Base-by-base conservation (phyloP, 2,797 vertebrate genomes). In the Acanthiza pusilla region DNA sequence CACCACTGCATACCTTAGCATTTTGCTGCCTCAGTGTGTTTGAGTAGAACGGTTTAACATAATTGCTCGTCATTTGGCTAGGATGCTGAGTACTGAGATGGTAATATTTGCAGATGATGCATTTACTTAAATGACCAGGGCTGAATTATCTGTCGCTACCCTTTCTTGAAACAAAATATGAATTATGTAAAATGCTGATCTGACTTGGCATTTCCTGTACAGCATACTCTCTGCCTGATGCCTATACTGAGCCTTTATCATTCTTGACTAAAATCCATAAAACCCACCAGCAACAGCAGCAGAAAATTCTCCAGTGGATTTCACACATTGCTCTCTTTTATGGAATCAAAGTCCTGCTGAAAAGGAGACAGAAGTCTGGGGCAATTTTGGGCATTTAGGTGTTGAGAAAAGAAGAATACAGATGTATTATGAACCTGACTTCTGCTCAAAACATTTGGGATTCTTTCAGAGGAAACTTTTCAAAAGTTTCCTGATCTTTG, bases 31-130 rank as follows among this genome's bases (percentile, higher is more conserved):
- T 85, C 86, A 68, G 42, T 73, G 63, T 61, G 27, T 88, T 93
- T 87, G 67, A 93, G 63, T 36, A 85, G 71, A 95, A 48, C 29
- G 60, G 17, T 63, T 94, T 88, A 91, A 73, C 74, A 79, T 86
- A 92, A 89, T 92, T 91, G 71, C 65, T 54, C 94, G 67, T 76
- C 48, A 89, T 80, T 88, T 79, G 43, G 48, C 48, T 68, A 84
- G 11, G 70, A 93, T 73, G 67, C 32, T 60, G 34, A 82, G 78
- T 65, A 91, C 63, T 43, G 63, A 94, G 50, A 96, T 83, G 61
- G 45, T n/a, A 93, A 87, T 79, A 92, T 82, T 87, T 94, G 85
- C 80, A 91, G 83, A 95, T 91, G 90, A 94, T 87, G 78, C 60
- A 93, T 93, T 95, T 94, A 84, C 92, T 90, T 94, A 94, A 91